Base-by-base conservation (phyloP, 2,888 invertebrate species). In the Agriopis aurantiaria region DNA sequence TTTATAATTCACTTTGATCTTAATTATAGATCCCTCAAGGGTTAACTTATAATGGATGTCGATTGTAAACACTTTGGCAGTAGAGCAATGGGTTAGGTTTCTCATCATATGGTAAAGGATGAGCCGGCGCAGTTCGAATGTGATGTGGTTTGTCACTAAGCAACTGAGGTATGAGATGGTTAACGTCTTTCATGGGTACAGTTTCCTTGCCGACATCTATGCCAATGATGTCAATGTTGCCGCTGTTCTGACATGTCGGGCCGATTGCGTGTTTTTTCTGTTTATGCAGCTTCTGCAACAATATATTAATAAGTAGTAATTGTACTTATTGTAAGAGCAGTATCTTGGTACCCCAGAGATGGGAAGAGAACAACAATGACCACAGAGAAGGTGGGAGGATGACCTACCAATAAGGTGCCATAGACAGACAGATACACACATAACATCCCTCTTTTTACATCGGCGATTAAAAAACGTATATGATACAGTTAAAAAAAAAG, bases 261-360 rank as follows among this genome's bases (percentile, higher is more conserved):
- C 33, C 59, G 8, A 88, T 78, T 75, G 88, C 86, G 73, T 94
- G 93, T 64, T 93, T 93, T 73, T 89, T 91, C 52, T 86, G 55
- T 79, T 89, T 92, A 75, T 94, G 93, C 48, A 87, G 63, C 86
- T 90, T 93, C 93, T 94, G 90, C 49, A 92, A 92, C 23, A 23
- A 48, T 8, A 33, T 14, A 51, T 58, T 5, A 49, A 3, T 43
- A 64, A 61, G 43, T 57, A 48, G 49, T 40, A 33, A 48, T 40
- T 40, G 17, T 33, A 33, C 33, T 33, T 33, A 33, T 33, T 33
- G 33, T 33, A 33, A 33, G 33, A 33, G 33, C 3, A 33, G 0
- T 33, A 33, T 33, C 3, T 33, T 33, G 33, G 33, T 33, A 33
- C 33, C 33, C 33, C 33, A 33, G 33, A 33, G 33, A 33, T 5